Base-by-base conservation (phyloP, 2,888 invertebrate genomes). In the Fissipunctia ypsillon region DNA sequence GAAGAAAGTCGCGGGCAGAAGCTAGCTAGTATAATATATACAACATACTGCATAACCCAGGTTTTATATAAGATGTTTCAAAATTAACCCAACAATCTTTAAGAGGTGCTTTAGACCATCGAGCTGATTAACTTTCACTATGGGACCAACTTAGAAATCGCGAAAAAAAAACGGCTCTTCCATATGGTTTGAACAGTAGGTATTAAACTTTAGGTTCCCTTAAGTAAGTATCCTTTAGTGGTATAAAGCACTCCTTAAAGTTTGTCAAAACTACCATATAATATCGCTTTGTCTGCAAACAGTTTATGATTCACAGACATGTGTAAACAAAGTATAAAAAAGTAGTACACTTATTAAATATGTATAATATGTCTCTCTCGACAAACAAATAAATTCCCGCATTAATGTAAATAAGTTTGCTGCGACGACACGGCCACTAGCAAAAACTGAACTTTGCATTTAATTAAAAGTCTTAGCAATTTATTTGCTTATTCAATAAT, bases 401-500 rank as follows among this genome's bases (percentile, higher is more conserved):
- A 84, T 81, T 81, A 81, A 83, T 71, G 73, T 69, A 74, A 83
- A 83, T 84, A 84, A 81, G 79, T 81, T 71, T 69, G 60, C 83
- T 43, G 73, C 63, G 57, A 73, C 75, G 52, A 83, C 70, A 73
- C 69, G 60, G 75, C 84, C 78, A 73, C 82, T 68, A 73, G 78
- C 81, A 88, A 88, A 88, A 90, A 87, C 85, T 80, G 76, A 87
- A 87, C 85, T 87, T 88, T 85, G 85, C 84, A 84, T 91, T 90
- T 90, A 89, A 90, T 91, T 91, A 89, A 90, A 90, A 84, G 56
- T 86, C 82, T 73, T 81, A 74, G 79, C 80, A 81, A 87, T 86
- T 89, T 90, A 92, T 93, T 93, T 91, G 89, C 90, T 92, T 92
- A 93, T 93, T 94, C 89, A 92, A 93, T 94, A 93, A 94, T 91